Percentiles rank a stretch among this genome's conserved stretches.
phyloP scores from a whole-genome alignment of 2,113 vertebrate species.

The Anser cygnoides region DNA sequence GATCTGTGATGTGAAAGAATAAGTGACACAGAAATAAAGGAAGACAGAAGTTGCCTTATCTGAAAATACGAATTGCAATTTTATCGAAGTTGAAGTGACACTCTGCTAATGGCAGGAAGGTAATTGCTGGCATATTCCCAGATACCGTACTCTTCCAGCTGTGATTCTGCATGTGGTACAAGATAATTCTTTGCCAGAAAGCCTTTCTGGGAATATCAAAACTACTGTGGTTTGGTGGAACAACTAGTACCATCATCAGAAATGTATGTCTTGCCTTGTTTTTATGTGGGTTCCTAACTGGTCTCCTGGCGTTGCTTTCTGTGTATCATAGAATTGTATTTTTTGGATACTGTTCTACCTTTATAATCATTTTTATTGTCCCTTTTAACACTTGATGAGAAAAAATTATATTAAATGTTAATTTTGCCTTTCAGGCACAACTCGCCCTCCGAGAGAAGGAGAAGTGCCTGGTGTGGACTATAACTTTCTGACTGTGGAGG shows the following conservation, averaged over 20 bases:
- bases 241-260: background rate
- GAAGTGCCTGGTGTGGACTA: slow-evolving; percentile 97
- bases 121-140: slow-evolving; percentile 13
- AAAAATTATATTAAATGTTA: background rate
- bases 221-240: background rate
- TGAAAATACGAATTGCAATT: background rate
- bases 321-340: background rate
- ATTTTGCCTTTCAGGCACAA: slow-evolving; percentile 86
- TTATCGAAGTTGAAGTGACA: background rate
- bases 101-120: background rate
- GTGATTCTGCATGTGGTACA: background rate
- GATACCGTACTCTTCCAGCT: background rate
- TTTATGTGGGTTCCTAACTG: background rate
- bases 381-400: background rate
- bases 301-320: background rate
- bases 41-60: background rate
- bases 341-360: background rate
- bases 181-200: background rate
- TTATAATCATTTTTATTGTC: background rate
- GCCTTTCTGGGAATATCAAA: background rate
- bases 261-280: background rate
- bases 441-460: slow-evolving; percentile 92
- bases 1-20: background rate
- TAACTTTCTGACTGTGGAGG: slow-evolving; percentile 93
- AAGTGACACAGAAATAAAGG: background rate